Evolutionary conservation across 1,140 invertebrate genomes (phyloP), one percentile per base, ranked within the genome.

Genomic region (Scaptomyza pallida): DNA sequence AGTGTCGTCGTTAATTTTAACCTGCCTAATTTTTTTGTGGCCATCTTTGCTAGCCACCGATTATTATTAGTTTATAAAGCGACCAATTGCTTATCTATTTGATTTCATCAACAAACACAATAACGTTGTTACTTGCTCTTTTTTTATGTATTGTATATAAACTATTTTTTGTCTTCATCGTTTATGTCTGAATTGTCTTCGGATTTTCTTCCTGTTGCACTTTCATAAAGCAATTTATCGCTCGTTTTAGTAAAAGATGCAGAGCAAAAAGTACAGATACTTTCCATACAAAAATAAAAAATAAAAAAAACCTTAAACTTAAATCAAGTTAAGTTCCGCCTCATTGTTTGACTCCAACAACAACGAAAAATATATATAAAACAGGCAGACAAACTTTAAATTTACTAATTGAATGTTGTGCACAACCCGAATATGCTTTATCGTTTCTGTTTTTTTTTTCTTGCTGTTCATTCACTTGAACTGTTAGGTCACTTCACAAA

Each of bases 341-440:
- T 80, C 73, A 81, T 81, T 81, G 78, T 81, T 81, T 68, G 47
- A 60, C 45, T 61, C 30, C n/a, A 50, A 50, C 33, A 40, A n/a
- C 5, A 52, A 50, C 12, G 5, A 41, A 60, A 60, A 50, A 47
- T 35, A 37, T 23, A 9, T 48, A 56, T 47, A 47, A 64, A 64
- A 17, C 26, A 43, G 35, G 72, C 76, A 80, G 65, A 72, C 77
- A 76, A 80, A 81, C 76, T 76, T 76, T 73, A 81, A 81, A 81
- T 80, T 72, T 71, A 81, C 78, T 81, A 81, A 81, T 81, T 81
- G 78, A 80, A 81, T 81, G 69, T 81, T 81, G 78, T 79, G 77
- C 72, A 79, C 70, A 62, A 54, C 64, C 64, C 56, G 63, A 48
- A 43, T 45, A n/a, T 51, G 37, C 69, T 67, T 33, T 26, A 75